These are phyloP conservation scores for Callyntrura sp. DNA, from an alignment of 2,888 invertebrate genomes.

Conservation along the genomic window DNA sequence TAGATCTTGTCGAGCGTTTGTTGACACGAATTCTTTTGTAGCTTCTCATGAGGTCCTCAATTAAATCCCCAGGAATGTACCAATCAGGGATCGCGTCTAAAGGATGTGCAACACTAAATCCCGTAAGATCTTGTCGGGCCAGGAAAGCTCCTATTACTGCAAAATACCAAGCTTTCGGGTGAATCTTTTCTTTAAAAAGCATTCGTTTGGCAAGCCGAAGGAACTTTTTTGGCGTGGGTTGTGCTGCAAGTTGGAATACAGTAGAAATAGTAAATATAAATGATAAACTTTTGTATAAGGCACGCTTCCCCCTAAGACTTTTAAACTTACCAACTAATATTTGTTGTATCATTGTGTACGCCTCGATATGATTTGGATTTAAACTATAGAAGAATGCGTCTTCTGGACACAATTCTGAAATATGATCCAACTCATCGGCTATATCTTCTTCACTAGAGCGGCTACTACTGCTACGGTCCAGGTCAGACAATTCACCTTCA, in stretches of 20 bases:
- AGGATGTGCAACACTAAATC: constrained; percentile 66
- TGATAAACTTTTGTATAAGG: too few relatives aligned
- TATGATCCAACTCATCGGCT: constrained; percentile 29
- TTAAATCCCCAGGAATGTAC: constrained; percentile 71
- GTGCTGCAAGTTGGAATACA: constrained; percentile 35
- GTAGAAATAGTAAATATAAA: neutral
- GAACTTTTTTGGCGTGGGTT: constrained; percentile 42
- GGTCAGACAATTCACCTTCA: neutral
- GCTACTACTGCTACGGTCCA: neutral
- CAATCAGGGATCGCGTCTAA: constrained; percentile 77
- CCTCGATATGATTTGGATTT: constrained; percentile 59
- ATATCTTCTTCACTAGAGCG: constrained; percentile 49
- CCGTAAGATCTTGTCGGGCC: constrained; percentile 66
- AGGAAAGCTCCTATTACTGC: constrained; percentile 55
- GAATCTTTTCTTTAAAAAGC: constrained; percentile 56
- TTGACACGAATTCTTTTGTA: constrained; percentile 36
- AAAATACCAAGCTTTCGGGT: constrained; percentile 77
- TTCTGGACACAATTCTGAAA: constrained; percentile 66
- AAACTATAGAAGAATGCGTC: constrained; percentile 70
- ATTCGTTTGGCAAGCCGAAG: constrained; percentile 52
- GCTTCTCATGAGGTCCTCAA: constrained; percentile 8
- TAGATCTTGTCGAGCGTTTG: neutral
- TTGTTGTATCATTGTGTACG: constrained; percentile 3
- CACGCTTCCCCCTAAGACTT: neutral
- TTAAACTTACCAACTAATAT: constrained; percentile 59